Conservation (phyloP, 2,797 vertebrate genomes). For the Tragelaphus oryx region DNA sequence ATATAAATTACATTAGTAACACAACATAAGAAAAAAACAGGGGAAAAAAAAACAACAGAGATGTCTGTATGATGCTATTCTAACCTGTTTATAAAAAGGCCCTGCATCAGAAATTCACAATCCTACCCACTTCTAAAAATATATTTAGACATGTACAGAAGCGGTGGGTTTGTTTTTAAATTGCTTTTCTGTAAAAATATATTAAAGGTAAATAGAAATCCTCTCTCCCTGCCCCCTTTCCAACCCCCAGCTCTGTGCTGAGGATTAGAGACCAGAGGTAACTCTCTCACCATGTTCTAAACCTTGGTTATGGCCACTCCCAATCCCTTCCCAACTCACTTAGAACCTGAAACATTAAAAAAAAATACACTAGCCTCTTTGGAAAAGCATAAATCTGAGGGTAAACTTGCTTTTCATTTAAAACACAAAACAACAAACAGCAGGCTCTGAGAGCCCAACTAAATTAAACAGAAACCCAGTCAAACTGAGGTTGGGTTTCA, state of each 20-base stretch:
- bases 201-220: constrained; percentile 77
- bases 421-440: constrained; percentile 70
- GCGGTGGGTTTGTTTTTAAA: constrained; percentile 71
- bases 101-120: constrained; percentile 77
- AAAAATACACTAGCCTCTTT: constrained; percentile 68
- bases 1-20: constrained; percentile 79
- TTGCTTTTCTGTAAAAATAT: constrained; percentile 77
- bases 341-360: constrained; percentile 70
- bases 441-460: constrained; percentile 54
- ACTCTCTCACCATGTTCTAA: constrained; percentile 66
- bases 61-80: constrained; percentile 73
- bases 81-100: constrained; percentile 81
- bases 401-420: constrained; percentile 73
- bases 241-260: constrained; percentile 37
- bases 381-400: constrained; percentile 71
- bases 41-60: constrained; percentile 48
- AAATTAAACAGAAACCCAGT: constrained; percentile 60
- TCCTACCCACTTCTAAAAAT: constrained; percentile 80
- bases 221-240: constrained; percentile 60
- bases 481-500: constrained; percentile 59
- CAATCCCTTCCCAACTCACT: constrained; percentile 64
- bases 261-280: constrained; percentile 57
- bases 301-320: constrained; percentile 58
- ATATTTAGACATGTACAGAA: constrained; percentile 81
- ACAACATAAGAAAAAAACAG: constrained; percentile 72